Conservation (phyloP, 2,113 vertebrate genomes). For the Puma concolor region DNA sequence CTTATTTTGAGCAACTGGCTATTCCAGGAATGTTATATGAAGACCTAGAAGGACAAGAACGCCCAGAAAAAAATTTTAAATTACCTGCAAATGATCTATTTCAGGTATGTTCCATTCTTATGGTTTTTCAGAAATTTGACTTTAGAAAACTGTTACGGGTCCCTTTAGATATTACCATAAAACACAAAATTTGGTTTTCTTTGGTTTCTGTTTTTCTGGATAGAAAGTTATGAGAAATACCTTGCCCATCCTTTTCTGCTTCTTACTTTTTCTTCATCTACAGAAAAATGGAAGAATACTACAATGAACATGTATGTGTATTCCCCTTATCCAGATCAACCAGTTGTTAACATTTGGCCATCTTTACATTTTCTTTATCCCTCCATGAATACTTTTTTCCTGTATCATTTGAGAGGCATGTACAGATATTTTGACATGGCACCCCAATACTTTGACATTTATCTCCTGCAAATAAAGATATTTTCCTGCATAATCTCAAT, state of each 20-base stretch:
- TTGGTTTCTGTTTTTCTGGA: background rate
- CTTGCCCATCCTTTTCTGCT: background rate
- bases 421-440: background rate
- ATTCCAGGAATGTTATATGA: slow-evolving; percentile 90
- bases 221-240: background rate
- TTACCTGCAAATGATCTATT: slow-evolving; percentile 62
- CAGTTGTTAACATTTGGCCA: background rate
- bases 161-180: slow-evolving; percentile 18
- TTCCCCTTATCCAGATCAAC: background rate
- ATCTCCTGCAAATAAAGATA: background rate
- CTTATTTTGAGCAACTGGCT: slow-evolving; percentile 94
- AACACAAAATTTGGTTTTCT: background rate
- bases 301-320: background rate
- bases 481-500: background rate
- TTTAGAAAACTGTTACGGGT: background rate
- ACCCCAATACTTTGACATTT: background rate
- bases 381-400: background rate
- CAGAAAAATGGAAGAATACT: background rate
- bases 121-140: background rate
- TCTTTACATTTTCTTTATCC: background rate
- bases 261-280: background rate
- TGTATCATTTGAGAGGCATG: slow-evolving; percentile 45
- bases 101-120: slow-evolving; percentile 69
- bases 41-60: slow-evolving; percentile 87
- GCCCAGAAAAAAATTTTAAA: slow-evolving; percentile 81